These are phyloP conservation scores for Hoplostethus atlanticus DNA, from an alignment of 2,797 vertebrate species.

Conservation along the genomic window DNA sequence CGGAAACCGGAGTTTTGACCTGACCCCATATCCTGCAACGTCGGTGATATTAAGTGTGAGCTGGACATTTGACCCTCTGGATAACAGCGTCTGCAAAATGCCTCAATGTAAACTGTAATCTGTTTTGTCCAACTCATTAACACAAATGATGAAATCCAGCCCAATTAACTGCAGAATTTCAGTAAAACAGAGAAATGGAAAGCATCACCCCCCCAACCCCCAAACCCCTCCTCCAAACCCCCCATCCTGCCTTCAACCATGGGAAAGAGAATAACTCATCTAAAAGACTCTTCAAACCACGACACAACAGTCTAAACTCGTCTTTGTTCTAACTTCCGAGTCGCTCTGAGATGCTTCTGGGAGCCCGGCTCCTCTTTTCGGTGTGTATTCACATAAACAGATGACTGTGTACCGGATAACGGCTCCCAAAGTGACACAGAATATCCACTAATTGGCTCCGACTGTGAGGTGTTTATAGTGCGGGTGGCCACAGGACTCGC, in stretches of 20 bases:
- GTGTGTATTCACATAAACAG: slow-evolving; percentile 45
- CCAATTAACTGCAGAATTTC: slow-evolving; percentile 37
- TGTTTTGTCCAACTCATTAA: slow-evolving; percentile 25
- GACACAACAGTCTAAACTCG: neutral
- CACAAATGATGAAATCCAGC: slow-evolving; percentile 15
- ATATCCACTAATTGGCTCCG: slow-evolving; percentile 52
- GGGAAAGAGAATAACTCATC: slow-evolving; percentile 15
- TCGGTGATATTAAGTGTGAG: no score
- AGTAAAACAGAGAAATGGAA: slow-evolving; percentile 22
- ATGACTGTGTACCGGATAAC: slow-evolving; percentile 23
- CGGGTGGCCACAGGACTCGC: neutral
- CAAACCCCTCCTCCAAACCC: neutral
- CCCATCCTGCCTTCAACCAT: neutral
- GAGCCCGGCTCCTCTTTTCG: slow-evolving; percentile 18
- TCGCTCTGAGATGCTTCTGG: neutral
- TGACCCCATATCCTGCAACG: no score
- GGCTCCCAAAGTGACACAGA: slow-evolving; percentile 39
- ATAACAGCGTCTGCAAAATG: slow-evolving; percentile 2
- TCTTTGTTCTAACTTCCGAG: slow-evolving; percentile 4
- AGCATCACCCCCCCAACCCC: neutral
- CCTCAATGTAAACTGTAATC: neutral
- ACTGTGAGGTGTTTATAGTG: slow-evolving; percentile 37
- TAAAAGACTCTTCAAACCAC: slow-evolving; percentile 2
- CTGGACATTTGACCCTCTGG: neutral
- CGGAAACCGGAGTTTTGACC: neutral